phyloP scores from a whole-genome alignment of 2,113 vertebrate genomes.

The Salvelinus namaycush region DNA sequence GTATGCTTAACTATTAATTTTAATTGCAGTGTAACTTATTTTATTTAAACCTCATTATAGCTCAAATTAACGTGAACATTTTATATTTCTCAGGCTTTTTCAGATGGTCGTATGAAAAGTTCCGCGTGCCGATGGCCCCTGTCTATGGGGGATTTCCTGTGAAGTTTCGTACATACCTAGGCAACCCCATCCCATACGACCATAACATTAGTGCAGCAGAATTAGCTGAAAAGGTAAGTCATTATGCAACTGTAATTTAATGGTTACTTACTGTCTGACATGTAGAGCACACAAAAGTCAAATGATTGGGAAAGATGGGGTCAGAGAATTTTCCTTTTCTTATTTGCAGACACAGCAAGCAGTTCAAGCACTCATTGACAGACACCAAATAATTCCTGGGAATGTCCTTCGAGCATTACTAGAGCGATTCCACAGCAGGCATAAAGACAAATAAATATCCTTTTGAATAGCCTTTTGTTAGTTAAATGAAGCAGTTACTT shows the following conservation, averaged over 20 bases:
- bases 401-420: conserved; percentile 89
- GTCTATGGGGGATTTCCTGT: conserved; percentile 94
- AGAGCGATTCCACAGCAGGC: conserved; percentile 79
- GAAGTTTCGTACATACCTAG: conserved; percentile 92
- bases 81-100: conserved; percentile 72
- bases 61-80: background rate
- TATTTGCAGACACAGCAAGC: conserved; percentile 83
- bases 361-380: conserved; percentile 86
- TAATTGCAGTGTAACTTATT: background rate
- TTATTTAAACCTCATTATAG: too few relatives aligned
- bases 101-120: conserved; percentile 87
- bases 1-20: conserved; percentile 36
- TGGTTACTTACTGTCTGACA: background rate
- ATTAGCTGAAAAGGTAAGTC: conserved; percentile 86
- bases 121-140: conserved; percentile 82
- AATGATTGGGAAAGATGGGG: background rate
- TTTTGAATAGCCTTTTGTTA: background rate
- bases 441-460: conserved; percentile 70
- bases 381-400: conserved; percentile 92
- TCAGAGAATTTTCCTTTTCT: background rate
- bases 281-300: background rate
- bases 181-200: conserved; percentile 92
- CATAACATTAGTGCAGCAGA: conserved; percentile 82
- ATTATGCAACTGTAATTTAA: background rate
- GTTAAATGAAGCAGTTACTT: background rate